Conservation (phyloP, 1,140 invertebrate species). For the Diuraphis noxia region DNA sequence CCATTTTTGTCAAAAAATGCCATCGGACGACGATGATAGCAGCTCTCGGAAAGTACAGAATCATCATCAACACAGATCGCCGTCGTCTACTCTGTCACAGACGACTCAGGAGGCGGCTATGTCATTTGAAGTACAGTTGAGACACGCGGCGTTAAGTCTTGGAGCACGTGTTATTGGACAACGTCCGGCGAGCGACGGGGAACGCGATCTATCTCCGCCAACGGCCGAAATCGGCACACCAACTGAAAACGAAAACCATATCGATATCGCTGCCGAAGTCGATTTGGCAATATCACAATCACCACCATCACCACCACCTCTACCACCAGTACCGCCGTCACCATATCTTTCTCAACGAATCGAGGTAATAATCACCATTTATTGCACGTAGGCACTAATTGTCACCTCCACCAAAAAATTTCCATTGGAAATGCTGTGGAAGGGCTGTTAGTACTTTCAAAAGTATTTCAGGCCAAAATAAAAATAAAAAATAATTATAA, state of each 20-base stretch:
- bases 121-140: neutral
- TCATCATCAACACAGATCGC: neutral
- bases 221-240: neutral
- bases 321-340: neutral
- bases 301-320: neutral
- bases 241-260: neutral
- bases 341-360: neutral
- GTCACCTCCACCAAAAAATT: neutral
- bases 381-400: neutral
- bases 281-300: neutral
- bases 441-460: neutral
- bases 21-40: neutral
- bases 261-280: too few species aligned
- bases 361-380: neutral
- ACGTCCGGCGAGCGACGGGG: neutral
- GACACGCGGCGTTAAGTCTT: neutral
- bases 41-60: neutral
- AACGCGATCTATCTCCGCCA: neutral
- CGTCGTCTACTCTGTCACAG: neutral
- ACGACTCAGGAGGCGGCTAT: neutral
- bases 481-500: neutral
- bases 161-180: neutral
- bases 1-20: neutral
- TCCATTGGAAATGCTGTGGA: neutral
- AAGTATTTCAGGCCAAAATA: neutral